phyloP scores from a whole-genome alignment of 2,113 vertebrate species.

The Sylvia atricapilla region DNA sequence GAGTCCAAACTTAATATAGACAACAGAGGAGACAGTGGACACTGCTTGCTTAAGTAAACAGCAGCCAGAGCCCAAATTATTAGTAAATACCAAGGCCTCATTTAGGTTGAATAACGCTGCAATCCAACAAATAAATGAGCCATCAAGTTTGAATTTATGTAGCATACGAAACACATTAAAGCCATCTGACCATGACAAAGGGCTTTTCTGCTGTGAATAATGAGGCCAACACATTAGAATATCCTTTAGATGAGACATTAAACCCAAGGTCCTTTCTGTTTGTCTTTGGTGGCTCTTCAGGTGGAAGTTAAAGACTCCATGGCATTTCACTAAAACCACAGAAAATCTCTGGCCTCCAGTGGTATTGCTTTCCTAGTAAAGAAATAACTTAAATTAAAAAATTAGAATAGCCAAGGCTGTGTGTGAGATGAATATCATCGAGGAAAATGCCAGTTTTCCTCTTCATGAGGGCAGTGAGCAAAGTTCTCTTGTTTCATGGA shows the following conservation, averaged over 20 bases:
- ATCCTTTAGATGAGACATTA: slow-evolving; percentile 76
- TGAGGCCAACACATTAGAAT: slow-evolving; percentile 72
- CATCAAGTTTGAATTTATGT: slow-evolving; percentile 84
- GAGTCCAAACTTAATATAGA: slow-evolving; percentile 30
- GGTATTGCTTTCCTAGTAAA: not conserved
- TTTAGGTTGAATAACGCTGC: slow-evolving; percentile 78
- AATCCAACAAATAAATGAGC: slow-evolving; percentile 82
- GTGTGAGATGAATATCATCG: not conserved
- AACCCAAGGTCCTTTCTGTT: slow-evolving; percentile 75
- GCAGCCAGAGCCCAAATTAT: slow-evolving; percentile 73
- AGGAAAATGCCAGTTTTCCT: not conserved
- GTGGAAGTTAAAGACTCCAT: slow-evolving; percentile 62
- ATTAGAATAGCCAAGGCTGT: not conserved
- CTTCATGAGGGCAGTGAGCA: not conserved
- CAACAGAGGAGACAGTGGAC: slow-evolving; percentile 53
- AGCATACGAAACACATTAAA: slow-evolving; percentile 82
- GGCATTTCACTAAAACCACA: slow-evolving; percentile 21
- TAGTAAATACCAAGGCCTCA: slow-evolving; percentile 79
- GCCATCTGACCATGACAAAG: slow-evolving; percentile 82
- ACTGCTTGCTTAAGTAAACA: slow-evolving; percentile 73
- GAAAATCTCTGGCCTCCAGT: slow-evolving; percentile 25
- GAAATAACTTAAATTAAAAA: not conserved
- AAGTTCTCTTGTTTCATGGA: not conserved
- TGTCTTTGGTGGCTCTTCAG: slow-evolving; percentile 69
- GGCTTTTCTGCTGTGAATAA: slow-evolving; percentile 81